Percentiles rank a stretch among this genome's conserved stretches.
phyloP scores from a whole-genome alignment of 2,888 invertebrate species.

The Galerucella pusilla region DNA sequence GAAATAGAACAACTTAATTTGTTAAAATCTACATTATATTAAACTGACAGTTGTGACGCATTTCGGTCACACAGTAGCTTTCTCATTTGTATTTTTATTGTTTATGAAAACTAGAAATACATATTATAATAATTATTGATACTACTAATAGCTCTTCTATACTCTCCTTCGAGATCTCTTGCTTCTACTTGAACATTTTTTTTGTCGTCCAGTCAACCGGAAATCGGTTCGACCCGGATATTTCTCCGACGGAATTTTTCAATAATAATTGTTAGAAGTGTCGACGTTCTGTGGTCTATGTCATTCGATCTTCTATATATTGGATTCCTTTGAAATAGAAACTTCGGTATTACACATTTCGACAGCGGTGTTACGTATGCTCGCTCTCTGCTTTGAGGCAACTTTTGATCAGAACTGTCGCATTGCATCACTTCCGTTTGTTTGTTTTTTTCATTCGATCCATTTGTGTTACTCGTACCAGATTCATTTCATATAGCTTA shows the following conservation, averaged over 20 bases:
- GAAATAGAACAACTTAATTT: no score
- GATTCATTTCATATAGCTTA: slow-evolving; percentile 12
- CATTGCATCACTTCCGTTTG: slow-evolving; percentile 35
- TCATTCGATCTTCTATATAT: slow-evolving; percentile 41
- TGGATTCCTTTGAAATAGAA: slow-evolving; percentile 45
- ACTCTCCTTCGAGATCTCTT: neutral
- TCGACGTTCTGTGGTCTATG: slow-evolving; percentile 38
- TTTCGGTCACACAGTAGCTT: no score
- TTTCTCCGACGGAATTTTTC: slow-evolving; percentile 38
- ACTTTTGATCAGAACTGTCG: slow-evolving; percentile 39
- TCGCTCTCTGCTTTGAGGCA: slow-evolving; percentile 28
- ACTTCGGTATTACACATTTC: slow-evolving; percentile 40
- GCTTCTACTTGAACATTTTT: neutral
- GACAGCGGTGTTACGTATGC: slow-evolving; percentile 26
- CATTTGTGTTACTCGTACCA: slow-evolving; percentile 11
- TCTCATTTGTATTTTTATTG: no score
- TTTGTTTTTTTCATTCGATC: slow-evolving; percentile 28
- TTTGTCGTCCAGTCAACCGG: slow-evolving; percentile 21
- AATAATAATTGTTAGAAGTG: slow-evolving; percentile 42
- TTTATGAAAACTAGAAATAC: no score
- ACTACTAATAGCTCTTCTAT: no score
- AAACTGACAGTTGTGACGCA: no score
- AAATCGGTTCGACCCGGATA: slow-evolving; percentile 26
- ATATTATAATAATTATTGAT: no score
- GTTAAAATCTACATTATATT: no score